Conservation (phyloP, 2,113 vertebrate genomes). For the Machaerirhynchus nigripectus region DNA sequence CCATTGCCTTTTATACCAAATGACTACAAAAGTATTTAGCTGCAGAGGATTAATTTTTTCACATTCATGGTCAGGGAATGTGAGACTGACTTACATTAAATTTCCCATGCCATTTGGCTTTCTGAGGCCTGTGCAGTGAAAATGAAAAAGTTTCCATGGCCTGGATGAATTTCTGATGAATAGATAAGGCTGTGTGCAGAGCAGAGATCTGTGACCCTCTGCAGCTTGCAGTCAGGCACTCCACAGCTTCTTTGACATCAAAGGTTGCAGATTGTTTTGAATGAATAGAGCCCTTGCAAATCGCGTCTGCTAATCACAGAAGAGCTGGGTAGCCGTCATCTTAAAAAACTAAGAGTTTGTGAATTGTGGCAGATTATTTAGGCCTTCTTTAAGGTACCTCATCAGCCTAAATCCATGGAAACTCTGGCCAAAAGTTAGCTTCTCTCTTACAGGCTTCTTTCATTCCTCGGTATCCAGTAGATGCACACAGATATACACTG, state of each 20-base stretch:
- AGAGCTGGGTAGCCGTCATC: not conserved
- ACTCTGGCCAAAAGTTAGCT: not conserved
- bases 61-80: conserved; percentile 28
- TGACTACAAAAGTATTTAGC: conserved; percentile 39
- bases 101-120: conserved; percentile 62
- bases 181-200: conserved; percentile 55
- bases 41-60: conserved; percentile 52
- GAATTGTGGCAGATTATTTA: conserved; percentile 1
- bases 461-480: not conserved
- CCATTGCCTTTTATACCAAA: conserved; percentile 46
- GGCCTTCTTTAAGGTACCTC: not conserved
- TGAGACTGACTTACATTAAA: conserved; percentile 61
- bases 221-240: conserved; percentile 34
- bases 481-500: rapidly evolving
- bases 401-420: not conserved
- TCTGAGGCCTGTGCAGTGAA: conserved; percentile 46
- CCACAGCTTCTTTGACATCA: conserved; percentile 63
- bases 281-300: conserved; percentile 68
- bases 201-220: conserved; percentile 50
- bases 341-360: not conserved
- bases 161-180: conserved; percentile 70
- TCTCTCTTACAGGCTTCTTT: not conserved
- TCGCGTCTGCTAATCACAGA: conserved; percentile 12
- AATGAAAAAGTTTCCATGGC: conserved; percentile 58
- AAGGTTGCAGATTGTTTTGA: conserved; percentile 66